Evolutionary conservation across 2,113 vertebrate species (phyloP).

Genomic region (Parus major): DNA sequence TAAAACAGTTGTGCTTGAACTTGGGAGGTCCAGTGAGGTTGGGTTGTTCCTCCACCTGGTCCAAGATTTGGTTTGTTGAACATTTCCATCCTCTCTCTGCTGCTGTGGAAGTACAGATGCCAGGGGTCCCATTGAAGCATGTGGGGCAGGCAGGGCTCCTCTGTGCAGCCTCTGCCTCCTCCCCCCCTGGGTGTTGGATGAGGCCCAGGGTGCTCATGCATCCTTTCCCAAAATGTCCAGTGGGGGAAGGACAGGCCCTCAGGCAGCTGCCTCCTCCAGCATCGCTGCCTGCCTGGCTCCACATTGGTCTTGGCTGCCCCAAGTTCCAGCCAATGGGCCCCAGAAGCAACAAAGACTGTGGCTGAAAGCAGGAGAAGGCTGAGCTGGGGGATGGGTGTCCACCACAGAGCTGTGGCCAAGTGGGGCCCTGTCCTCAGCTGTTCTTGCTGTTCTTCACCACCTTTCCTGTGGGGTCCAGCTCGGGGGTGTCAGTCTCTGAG

Average conservation of each 20-base stretch:
- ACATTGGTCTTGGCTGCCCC: fast-evolving
- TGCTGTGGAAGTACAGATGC: fast-evolving
- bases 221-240: fast-evolving
- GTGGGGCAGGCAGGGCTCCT: neutral
- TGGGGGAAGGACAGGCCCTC: fast-evolving
- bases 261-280: neutral
- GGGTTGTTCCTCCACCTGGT: no score
- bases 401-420: fast-evolving
- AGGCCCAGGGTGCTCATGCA: neutral
- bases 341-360: fast-evolving
- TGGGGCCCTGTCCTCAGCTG: neutral
- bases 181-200: fast-evolving
- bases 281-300: fast-evolving
- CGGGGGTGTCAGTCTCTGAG: slow-evolving; percentile 49
- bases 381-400: fast-evolving
- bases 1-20: neutral
- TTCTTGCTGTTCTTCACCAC: neutral
- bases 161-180: no score
- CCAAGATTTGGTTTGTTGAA: neutral
- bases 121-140: fast-evolving
- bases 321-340: fast-evolving
- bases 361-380: fast-evolving
- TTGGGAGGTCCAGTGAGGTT: fast-evolving
- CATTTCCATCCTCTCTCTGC: neutral
- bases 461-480: neutral